Percentiles rank a stretch among this genome's conserved stretches.
Conservation (phyloP, 1,140 invertebrate species). For the Drosophila oshimai region DNA sequence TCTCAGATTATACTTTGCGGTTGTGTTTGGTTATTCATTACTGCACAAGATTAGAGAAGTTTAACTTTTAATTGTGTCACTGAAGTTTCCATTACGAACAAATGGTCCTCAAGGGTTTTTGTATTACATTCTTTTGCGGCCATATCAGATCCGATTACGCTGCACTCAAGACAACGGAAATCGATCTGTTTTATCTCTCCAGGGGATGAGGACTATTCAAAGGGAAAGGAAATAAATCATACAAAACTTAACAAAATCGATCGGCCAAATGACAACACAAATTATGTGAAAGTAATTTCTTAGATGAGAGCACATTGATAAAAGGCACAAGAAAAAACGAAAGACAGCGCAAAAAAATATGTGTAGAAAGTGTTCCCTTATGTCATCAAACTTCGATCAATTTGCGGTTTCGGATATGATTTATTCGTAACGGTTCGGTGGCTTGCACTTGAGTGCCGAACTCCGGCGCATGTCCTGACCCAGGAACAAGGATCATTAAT, state of each 20-base stretch:
- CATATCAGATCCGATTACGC: conserved; percentile 46
- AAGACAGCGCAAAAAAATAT: conserved; percentile 14
- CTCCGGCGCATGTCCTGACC: conserved; percentile 44
- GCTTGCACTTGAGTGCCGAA: conserved; percentile 61
- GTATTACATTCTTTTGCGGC: conserved; percentile 31
- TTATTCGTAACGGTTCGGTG: conserved; percentile 67
- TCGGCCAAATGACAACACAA: conserved; percentile 38
- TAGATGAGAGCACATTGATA: conserved; percentile 74
- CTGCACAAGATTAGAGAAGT: conserved; percentile 27
- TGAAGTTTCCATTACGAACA: conserved; percentile 12
- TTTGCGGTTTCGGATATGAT: conserved; percentile 68
- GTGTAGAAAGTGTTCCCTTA: conserved; percentile 22
- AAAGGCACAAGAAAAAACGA: conserved; percentile 40
- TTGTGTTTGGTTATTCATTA: not conserved
- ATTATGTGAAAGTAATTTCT: conserved; percentile 76
- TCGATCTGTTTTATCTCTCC: conserved; percentile 52
- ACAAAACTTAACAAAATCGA: conserved; percentile 31
- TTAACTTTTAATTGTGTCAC: conserved; percentile 32
- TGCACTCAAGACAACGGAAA: conserved; percentile 39
- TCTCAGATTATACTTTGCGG: not conserved
- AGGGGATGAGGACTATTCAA: conserved; percentile 27
- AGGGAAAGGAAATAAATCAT: conserved; percentile 62
- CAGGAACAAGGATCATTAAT: conserved; percentile 56
- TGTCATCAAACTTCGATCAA: conserved; percentile 76
- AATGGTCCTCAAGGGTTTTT: conserved; percentile 31